Evolutionary conservation across 2,797 vertebrate species (phyloP), one percentile per base, ranked within the genome.

Genomic region (Miichthys miiuy): DNA sequence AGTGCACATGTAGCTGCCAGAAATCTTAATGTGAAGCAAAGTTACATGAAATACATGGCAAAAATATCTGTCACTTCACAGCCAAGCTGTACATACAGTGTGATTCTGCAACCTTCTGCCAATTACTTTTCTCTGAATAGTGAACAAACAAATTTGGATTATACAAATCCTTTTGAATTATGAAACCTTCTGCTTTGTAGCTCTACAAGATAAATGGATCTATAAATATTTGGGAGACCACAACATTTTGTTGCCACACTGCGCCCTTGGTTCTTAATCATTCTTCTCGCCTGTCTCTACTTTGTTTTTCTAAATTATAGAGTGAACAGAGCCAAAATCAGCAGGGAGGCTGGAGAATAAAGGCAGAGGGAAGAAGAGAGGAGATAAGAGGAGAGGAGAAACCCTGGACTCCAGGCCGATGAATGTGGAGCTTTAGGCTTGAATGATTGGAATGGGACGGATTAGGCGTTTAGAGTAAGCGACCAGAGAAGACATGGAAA

Each of bases 401-500:
- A 47, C 58, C 41, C 23, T 63, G 48, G 30, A 72, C 61, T 30
- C 42, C 51, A 81, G 60, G 65, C 62, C 18, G 18, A 79, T 83
- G 48, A 75, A 80, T 73, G 72, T 54, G 56, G 55, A 65, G 85
- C 57, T 85, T 84, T 77, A 63, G 63, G 25, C 58, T 68, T 61
- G 54, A 82, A 84, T 80, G 73, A 90, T 58, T 85, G 73, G 75
- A 87, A 80, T 77, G 81, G 74, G 81, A 74, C 2, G 60, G 87
- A 90, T 90, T 83, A 88, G 71, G 56, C 51, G 55, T 80, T 90
- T 75, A 72, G 65, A 47, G 73, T 80, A 52, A 69, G 60, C 1
- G 30, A 65, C 9, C 30, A 83, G 80, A 74, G 48, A 62, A 78
- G 44, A 80, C 65, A 61, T 68, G 58, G 61, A 2, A 30, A 73